Percentiles rank a stretch among this genome's conserved stretches.
These are phyloP conservation scores for Xestoiulus laeticollis DNA, from an alignment of 2,888 invertebrate genomes.

Conservation along the genomic window DNA sequence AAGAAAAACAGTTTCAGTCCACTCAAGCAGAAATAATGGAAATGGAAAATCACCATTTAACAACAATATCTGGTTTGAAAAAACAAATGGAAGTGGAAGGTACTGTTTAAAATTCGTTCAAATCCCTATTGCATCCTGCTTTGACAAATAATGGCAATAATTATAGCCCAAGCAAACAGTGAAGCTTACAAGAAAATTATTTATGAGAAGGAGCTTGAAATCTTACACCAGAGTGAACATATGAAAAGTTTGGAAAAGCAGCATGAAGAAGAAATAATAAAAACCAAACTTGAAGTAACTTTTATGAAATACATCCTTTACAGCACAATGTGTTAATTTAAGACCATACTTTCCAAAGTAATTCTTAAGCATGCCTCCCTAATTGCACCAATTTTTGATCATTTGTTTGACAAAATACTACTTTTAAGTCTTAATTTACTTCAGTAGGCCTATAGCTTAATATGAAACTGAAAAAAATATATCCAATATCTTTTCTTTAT, in stretches of 20 bases:
- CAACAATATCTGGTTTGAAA: neutral
- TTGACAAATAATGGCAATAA: neutral
- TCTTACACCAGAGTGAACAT: conserved; percentile 8
- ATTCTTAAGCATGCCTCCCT: too few species aligned
- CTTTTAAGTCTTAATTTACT: neutral
- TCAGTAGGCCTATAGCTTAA: neutral
- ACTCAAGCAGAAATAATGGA: neutral
- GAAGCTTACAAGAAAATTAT: neutral
- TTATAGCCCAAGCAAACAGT: neutral
- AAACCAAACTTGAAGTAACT: neutral
- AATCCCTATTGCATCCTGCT: neutral
- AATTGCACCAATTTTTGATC: too few species aligned
- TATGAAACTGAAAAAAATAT: neutral
- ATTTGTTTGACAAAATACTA: too few species aligned
- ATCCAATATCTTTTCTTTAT: neutral
- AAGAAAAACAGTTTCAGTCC: neutral
- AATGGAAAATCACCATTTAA: neutral
- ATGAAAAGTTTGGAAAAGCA: neutral
- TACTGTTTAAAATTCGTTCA: neutral
- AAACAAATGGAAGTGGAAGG: neutral
- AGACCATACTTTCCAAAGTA: neutral
- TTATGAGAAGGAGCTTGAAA: conserved; percentile 9
- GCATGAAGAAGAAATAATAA: conserved; percentile 1
- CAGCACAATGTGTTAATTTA: neutral
- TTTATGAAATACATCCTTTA: neutral